These are phyloP conservation scores for Parambassis ranga DNA, from an alignment of 2,797 vertebrate species.

Conservation along the genomic window DNA sequence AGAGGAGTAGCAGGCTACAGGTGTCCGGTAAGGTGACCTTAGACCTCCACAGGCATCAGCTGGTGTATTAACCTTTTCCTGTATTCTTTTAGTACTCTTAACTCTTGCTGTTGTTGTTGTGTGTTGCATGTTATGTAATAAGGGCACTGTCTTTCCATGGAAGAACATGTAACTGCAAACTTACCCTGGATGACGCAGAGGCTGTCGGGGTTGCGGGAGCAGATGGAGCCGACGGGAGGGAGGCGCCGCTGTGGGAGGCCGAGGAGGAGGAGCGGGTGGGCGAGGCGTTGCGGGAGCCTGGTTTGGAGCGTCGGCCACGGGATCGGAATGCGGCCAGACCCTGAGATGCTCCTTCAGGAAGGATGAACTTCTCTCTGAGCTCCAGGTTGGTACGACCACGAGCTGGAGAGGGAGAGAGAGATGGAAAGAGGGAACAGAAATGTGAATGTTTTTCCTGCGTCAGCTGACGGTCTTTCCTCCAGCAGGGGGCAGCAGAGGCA, in stretches of 20 bases:
- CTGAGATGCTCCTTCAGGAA: constrained; percentile 92
- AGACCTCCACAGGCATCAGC: too few relatives aligned
- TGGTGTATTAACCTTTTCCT: too few relatives aligned
- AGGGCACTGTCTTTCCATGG: too few relatives aligned
- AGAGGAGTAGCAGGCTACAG: too few relatives aligned
- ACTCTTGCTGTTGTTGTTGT: too few relatives aligned
- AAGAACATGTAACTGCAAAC: too few relatives aligned
- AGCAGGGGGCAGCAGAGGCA: constrained; percentile 60
- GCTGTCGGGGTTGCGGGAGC: constrained; percentile 91
- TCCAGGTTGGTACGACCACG: constrained; percentile 97
- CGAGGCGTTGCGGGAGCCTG: constrained; percentile 93
- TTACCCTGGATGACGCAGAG: constrained; percentile 90
- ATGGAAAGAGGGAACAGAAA: background rate
- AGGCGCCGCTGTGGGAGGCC: constrained; percentile 94
- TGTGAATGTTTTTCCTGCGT: background rate
- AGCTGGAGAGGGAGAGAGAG: constrained; percentile 73
- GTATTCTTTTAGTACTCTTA: too few relatives aligned
- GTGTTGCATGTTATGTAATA: too few relatives aligned
- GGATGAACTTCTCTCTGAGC: constrained; percentile 96
- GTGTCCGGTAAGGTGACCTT: too few relatives aligned
- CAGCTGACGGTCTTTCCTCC: background rate
- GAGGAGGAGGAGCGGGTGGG: constrained; percentile 95
- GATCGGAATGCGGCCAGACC: constrained; percentile 94
- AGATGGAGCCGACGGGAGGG: constrained; percentile 93
- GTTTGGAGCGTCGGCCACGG: constrained; percentile 92